Base-by-base conservation (phyloP, 1,140 invertebrate genomes). In the Bombus pascuorum region DNA sequence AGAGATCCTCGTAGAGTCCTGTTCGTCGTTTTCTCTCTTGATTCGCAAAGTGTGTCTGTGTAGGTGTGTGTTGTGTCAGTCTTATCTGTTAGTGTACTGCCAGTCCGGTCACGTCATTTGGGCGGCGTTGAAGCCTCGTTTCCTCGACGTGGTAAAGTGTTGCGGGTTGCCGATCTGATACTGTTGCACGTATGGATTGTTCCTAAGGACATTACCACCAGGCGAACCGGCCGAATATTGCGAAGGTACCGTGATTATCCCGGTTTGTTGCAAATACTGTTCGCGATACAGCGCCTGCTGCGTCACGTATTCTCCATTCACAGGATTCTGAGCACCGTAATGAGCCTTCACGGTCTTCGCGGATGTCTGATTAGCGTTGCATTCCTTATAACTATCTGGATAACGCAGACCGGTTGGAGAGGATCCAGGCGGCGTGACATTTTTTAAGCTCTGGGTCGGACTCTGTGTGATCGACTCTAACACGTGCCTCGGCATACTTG, bases 61-160 rank as follows among this genome's bases (percentile, higher is more conserved):
- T 75, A 34, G 18, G 44, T 75, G 44, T 53, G 44, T 75, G 28
- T 78, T 44, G 62, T 77, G 89, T 94, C 94, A 94, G 94, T 94
- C 94, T 94, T 94, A 94, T 95, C 92, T 92, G 91, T 90, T 92
- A 86, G 88, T 93, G 83, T 90, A 89, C 85, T 85, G 86, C 77
- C 86, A 90, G 80, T 57, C 92, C 77, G 92, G 94, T 95, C 94
- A 95, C 94, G 94, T 95, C 92, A 95, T 94, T 90, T 94, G 93
- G 37, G 92, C 92, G 68, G 93, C 89, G 77, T 94, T 93, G 80
- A 92, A 94, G 34, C 88, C 90, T 12, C 92, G 93, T 83, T 93
- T 95, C 62, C 91, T 89, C 39, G 92, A 87, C 25, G 88, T 84
- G 34, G 85, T 76, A 71, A 92, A 94, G 59, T 93, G 92, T 68